phyloP scores from a whole-genome alignment of 2,113 vertebrate genomes.

The Pardalotus punctatus region DNA sequence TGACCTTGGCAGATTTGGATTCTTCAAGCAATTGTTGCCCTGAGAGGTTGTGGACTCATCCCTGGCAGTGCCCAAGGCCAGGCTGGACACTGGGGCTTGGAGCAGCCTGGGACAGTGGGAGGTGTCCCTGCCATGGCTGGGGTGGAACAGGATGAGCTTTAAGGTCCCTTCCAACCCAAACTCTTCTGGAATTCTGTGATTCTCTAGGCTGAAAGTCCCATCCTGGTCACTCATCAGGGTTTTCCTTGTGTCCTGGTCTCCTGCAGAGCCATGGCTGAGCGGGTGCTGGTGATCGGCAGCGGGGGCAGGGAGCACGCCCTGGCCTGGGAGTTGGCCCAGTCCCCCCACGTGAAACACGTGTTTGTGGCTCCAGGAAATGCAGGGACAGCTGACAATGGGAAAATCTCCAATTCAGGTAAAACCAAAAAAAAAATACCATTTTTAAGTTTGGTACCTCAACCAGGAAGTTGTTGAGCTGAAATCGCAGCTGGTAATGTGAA shows the following conservation, averaged over 20 bases:
- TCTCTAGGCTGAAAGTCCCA: not conserved
- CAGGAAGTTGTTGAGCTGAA: not conserved
- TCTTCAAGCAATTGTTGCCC: not conserved
- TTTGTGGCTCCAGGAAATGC: conserved; percentile 88
- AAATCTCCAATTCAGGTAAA: conserved; percentile 87
- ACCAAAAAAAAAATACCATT: not conserved
- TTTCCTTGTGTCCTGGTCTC: not conserved
- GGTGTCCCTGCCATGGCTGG: not conserved
- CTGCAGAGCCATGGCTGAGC: conserved; percentile 81
- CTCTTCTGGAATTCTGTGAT: not conserved
- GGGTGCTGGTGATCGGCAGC: conserved; percentile 85
- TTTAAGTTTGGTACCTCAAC: not conserved
- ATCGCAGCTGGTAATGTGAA: not conserved
- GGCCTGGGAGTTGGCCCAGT: conserved; percentile 90
- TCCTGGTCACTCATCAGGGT: accelerated
- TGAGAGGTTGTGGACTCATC: not conserved
- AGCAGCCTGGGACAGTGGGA: not conserved
- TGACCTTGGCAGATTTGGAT: not conserved
- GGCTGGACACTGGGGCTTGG: not conserved
- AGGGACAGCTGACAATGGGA: conserved; percentile 77
- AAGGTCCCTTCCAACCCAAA: not conserved
- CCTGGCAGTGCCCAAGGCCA: not conserved
- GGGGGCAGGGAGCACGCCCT: conserved; percentile 89
- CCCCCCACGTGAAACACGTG: conserved; percentile 80
- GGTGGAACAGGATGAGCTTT: not conserved